Evolutionary conservation across 2,797 vertebrate species (phyloP), one percentile per base, ranked within the genome.

Genomic region (Acanthiza pusilla): DNA sequence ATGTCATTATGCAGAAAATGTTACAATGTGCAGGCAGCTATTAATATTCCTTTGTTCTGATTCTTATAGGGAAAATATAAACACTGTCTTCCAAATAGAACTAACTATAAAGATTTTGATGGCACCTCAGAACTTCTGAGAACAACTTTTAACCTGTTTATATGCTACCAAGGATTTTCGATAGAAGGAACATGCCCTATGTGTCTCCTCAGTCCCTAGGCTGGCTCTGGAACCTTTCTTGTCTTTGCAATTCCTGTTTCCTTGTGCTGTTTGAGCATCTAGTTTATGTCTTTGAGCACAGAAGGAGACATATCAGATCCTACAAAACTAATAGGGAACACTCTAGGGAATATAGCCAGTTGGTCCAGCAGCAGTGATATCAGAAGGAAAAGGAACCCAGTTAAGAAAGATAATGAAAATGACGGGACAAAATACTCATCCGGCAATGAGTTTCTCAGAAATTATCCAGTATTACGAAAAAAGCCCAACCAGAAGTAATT

Each of bases 1-100:
- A 84, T 79, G 82, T 78, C 87, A 96, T 92, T 88, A 91, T 67
- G 57, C 42, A 86, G 87, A 96, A 94, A 93, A 90, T 5, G 42
- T 95, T 96, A 96, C 85, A 92, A 66, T 91, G 55, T 91, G 79
- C 89, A 95, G 85, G 79, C 70, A 94, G 79, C 43, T 88, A 86
- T 47, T 96, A 86, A 92, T 96, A 93, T 73, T 73, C 20, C 67
- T 88, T 90, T 92, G 42, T 91, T 94, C 76, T 95, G 53, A 75
- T 88, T 85, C 84, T 89, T 57, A 61, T 0, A 85, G 42, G 36
- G 73, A 90, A 95, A 82, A 90, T 17, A 79, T 11, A 73, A 85
- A 89, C 48, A 57, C 17, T 27, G 23, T 54, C 42, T 88, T 95
- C 60, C 11, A 70, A 53, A 45, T 2, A 84, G 51, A 75, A 85